Evolutionary conservation across 2,797 vertebrate genomes (phyloP), one percentile per base, ranked within the genome.

Genomic region (Antrozous pallidus): DNA sequence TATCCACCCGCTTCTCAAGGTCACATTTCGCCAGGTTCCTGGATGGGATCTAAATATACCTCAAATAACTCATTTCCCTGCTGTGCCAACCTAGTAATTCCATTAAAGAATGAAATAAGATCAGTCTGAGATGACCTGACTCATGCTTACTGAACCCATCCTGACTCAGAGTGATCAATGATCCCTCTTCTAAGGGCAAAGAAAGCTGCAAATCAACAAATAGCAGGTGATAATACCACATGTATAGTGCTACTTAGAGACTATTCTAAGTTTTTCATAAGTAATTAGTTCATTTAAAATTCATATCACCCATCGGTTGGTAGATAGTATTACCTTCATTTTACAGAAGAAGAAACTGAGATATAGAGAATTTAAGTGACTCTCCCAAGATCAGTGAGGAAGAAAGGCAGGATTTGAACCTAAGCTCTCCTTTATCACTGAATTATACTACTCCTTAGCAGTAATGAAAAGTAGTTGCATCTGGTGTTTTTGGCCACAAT

Each of bases 281-380:
- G 5, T 9, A 79, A 87, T 87, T 54, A 79, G 47, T 18, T 79
- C 20, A 26, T 42, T 82, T 51, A 58, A 24, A 38, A 12, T 58
- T 70, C 26, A 38, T 14, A 18, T 45, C 8, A 63, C 36, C 26
- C 3, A 16, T 56, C 31, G 38, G 16, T n/a, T 47, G 24, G 18
- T 74, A 90, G 54, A 71, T 33, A 47, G 3, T 38, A 13, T 33
- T 73, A 17, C 67, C 73, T 89, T 28, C 49, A 78, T 80, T 93
- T 94, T 84, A 36, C 51, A 93, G 58, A 56, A 58, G 75, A 71
- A 77, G 74, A 87, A 92, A 84, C 12, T 77, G 45, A 84, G 26
- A 28, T 49, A 56, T n/a, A 73, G n/a, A 63, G 45, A 61, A 14
- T 77, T 61, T 88, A 80, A 63, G 18, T 4, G 26, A 86, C 8